A percentile compares a stretch with the other conserved stretches of the same genome.
Conservation (phyloP, 2,113 vertebrate genomes). For the Microtus oregoni region DNA sequence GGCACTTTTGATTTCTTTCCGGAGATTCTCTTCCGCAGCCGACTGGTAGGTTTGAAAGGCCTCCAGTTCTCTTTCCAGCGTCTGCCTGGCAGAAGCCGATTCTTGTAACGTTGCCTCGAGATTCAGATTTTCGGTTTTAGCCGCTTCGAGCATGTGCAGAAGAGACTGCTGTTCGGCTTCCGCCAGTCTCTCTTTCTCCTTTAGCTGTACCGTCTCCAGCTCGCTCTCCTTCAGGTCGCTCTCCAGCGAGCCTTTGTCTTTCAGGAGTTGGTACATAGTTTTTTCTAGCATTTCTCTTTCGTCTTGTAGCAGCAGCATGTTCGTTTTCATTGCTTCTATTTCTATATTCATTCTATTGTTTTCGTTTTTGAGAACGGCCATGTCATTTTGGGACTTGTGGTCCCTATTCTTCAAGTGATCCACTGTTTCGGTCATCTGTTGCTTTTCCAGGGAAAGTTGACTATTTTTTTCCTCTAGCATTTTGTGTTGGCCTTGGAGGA, state of each 20-base stretch:
- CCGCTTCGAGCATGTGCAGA: conserved; percentile 67
- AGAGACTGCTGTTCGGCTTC: conserved; percentile 75
- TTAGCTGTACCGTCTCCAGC: conserved; percentile 73
- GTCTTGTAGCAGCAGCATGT: conserved; percentile 60
- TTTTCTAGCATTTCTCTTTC: conserved; percentile 76
- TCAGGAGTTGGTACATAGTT: conserved; percentile 65
- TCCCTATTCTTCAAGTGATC: conserved; percentile 77
- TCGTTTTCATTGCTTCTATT: conserved; percentile 73
- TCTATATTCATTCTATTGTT: conserved; percentile 64
- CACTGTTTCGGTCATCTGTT: conserved; percentile 70
- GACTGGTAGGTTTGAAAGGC: conserved; percentile 56
- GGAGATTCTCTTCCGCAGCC: conserved; percentile 71
- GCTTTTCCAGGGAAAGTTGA: conserved; percentile 81
- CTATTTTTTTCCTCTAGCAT: conserved; percentile 78
- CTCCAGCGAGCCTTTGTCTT: conserved; percentile 74
- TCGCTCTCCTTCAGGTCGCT: conserved; percentile 74
- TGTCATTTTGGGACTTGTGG: conserved; percentile 75
- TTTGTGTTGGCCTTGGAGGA: conserved; percentile 81
- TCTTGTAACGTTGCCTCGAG: conserved; percentile 78
- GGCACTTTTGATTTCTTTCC: conserved; percentile 77
- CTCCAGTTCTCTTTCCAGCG: conserved; percentile 75
- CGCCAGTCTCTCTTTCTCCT: conserved; percentile 66
- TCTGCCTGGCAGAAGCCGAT: conserved; percentile 65
- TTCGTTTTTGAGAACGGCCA: conserved; percentile 63
- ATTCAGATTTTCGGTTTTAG: conserved; percentile 78